Evolutionary conservation across 2,113 vertebrate genomes (phyloP).

Genomic region (Cisticola juncidis): DNA sequence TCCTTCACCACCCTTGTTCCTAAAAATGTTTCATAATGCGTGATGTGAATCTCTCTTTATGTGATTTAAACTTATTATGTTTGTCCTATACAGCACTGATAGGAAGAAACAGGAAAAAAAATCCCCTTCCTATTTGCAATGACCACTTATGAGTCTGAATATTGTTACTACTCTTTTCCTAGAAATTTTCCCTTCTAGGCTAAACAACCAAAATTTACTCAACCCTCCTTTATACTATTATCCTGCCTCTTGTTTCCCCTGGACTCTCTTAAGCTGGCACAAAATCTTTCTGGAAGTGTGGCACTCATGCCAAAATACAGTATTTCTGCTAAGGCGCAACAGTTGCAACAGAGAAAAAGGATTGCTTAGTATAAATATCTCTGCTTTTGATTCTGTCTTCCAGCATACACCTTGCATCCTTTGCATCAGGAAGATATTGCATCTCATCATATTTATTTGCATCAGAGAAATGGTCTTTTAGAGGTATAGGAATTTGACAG

Average conservation of each 20-base stretch:
- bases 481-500: neutral
- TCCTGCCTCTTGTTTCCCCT: neutral
- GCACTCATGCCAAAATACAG: neutral
- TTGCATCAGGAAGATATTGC: neutral
- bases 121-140: neutral
- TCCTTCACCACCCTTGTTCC: neutral
- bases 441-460: neutral
- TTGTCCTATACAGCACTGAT: neutral
- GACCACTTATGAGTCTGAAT: neutral
- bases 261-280: neutral
- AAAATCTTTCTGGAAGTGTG: neutral
- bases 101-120: neutral
- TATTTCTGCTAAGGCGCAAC: neutral
- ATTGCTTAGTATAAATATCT: neutral
- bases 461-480: neutral
- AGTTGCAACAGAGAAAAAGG: neutral
- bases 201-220: neutral
- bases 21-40: neutral
- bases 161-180: neutral
- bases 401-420: neutral
- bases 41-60: neutral
- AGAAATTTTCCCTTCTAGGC: neutral
- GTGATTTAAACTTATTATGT: neutral
- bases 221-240: neutral
- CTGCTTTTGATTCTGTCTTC: neutral